Conservation (phyloP, 2,797 vertebrate species). For the Calcarius lapponicus region DNA sequence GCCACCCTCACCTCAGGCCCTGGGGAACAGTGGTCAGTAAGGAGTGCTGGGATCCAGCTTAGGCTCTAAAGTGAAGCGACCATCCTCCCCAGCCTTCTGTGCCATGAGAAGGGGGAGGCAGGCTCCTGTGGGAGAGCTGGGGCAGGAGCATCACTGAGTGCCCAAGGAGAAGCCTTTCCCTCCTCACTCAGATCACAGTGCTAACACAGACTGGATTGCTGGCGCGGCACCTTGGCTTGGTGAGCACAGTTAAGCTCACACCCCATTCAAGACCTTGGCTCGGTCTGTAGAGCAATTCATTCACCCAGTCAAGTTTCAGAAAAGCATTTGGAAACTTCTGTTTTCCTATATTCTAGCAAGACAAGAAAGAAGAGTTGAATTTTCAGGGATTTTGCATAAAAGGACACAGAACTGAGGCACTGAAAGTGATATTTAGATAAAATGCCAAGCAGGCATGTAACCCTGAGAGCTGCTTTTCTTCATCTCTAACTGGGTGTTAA, state of each 20-base stretch:
- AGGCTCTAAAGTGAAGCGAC: neutral
- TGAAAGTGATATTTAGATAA: neutral
- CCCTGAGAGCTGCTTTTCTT: neutral
- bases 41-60: neutral
- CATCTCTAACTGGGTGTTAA: neutral
- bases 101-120: neutral
- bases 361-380: neutral
- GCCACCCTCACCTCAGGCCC: neutral
- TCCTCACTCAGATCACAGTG: neutral
- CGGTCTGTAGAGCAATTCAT: neutral
- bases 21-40: accelerated
- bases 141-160: neutral
- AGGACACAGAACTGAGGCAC: neutral
- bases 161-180: neutral
- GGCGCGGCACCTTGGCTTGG: accelerated
- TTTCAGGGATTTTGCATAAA: neutral
- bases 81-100: neutral
- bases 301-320: neutral
- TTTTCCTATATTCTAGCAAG: neutral
- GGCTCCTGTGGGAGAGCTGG: accelerated
- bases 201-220: neutral
- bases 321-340: neutral
- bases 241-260: neutral
- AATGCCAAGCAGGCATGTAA: neutral
- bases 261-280: neutral